These are phyloP conservation scores for Cactoblastis cactorum DNA, from an alignment of 2,888 invertebrate genomes.

Conservation along the genomic window DNA sequence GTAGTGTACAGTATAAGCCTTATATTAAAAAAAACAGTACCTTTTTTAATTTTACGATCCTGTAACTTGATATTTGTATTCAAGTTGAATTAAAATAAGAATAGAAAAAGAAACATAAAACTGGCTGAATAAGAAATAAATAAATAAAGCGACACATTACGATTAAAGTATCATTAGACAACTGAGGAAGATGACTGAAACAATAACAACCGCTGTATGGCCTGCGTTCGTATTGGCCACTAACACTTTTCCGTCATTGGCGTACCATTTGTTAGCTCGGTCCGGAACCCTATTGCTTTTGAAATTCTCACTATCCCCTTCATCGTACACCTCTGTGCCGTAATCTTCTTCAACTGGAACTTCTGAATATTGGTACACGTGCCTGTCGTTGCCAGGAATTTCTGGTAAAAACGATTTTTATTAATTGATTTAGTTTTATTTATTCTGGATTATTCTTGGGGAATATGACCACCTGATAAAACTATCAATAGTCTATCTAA, in stretches of 20 bases:
- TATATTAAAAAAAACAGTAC: no score
- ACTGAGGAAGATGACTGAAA: not conserved
- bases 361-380: slow-evolving; percentile 65
- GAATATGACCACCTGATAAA: no score
- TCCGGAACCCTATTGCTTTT: slow-evolving; percentile 71
- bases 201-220: not conserved
- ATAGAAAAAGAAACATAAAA: no score
- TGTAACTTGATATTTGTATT: no score
- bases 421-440: no score
- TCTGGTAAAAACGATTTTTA: slow-evolving; percentile 55
- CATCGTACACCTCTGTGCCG: slow-evolving; percentile 62
- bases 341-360: slow-evolving; percentile 66
- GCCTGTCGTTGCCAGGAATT: slow-evolving; percentile 73
- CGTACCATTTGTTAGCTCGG: slow-evolving; percentile 74
- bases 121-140: no score
- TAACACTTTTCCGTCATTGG: slow-evolving; percentile 61
- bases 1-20: no score
- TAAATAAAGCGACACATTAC: not conserved
- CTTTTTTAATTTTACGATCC: no score
- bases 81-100: no score
- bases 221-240: slow-evolving; percentile 42
- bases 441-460: no score
- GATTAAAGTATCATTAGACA: slow-evolving; percentile 14
- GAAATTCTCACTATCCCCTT: slow-evolving; percentile 51
- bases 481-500: no score